phyloP scores from a whole-genome alignment of 2,888 invertebrate species.

The Drosophila anceps region DNA sequence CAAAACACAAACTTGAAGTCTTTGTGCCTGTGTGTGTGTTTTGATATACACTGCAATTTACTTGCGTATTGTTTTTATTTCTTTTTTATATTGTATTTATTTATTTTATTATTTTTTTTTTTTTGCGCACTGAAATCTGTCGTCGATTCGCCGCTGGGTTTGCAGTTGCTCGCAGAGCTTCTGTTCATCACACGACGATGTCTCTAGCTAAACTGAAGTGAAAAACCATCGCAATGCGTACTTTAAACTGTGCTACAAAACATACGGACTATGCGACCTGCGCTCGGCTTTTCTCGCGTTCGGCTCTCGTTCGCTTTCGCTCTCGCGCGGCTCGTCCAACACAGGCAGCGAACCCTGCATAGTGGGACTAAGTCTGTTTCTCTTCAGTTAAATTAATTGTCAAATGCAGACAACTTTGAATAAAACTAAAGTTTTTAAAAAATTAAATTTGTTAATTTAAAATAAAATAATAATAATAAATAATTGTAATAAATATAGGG shows the following conservation, averaged over 20 bases:
- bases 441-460: not conserved
- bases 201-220: slow-evolving; percentile 81
- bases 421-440: no score
- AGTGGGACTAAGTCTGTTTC: slow-evolving; percentile 6
- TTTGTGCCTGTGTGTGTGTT: slow-evolving; percentile 28
- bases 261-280: slow-evolving; percentile 40
- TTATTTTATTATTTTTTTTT: slow-evolving; percentile 25
- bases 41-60: slow-evolving; percentile 30
- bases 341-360: slow-evolving; percentile 28
- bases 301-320: slow-evolving; percentile 9
- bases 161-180: slow-evolving; percentile 57
- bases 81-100: slow-evolving; percentile 10
- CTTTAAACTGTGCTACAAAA: slow-evolving; percentile 80
- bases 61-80: slow-evolving; percentile 31
- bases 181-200: slow-evolving; percentile 75
- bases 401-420: no score
- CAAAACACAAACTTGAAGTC: slow-evolving; percentile 40
- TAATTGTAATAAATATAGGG: not conserved
- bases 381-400: not conserved
- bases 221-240: slow-evolving; percentile 76
- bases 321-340: slow-evolving; percentile 22
- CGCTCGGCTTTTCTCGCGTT: slow-evolving; percentile 35
- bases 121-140: slow-evolving; percentile 73
- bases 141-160: slow-evolving; percentile 55
- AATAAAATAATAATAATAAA: not conserved